Percentiles rank a stretch among this genome's conserved stretches.
These are phyloP conservation scores for Misgurnus anguillicaudatus DNA, from an alignment of 2,113 vertebrate species.

Conservation along the genomic window DNA sequence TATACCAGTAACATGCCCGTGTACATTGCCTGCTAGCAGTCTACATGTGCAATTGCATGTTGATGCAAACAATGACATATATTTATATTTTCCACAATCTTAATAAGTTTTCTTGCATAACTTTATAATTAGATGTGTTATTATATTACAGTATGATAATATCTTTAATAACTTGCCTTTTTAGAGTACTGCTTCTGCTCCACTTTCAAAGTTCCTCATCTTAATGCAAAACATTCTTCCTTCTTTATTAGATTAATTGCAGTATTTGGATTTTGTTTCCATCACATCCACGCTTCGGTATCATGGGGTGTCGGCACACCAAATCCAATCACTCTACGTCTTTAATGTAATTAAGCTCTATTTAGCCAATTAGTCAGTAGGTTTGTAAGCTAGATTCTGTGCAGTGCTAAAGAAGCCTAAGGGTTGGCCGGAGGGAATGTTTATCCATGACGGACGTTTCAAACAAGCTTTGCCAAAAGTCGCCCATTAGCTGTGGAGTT, in stretches of 20 bases:
- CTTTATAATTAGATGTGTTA: no score
- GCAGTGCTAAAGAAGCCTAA: conserved; percentile 3
- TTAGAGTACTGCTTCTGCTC: background rate
- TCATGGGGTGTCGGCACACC: conserved; percentile 32
- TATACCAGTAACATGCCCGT: no score
- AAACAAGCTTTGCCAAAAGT: conserved; percentile 37
- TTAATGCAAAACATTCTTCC: conserved; percentile 7
- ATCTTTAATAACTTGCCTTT: background rate
- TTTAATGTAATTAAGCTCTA: conserved; percentile 51
- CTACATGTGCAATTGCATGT: no score
- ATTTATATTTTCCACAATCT: no score
- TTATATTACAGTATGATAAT: no score
- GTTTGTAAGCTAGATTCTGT: conserved; percentile 24
- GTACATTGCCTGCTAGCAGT: no score
- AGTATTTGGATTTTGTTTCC: conserved; percentile 32
- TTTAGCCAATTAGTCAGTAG: conserved; percentile 51
- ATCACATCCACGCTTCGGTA: conserved; percentile 31
- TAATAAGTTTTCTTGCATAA: no score
- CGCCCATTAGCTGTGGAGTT: conserved; percentile 38
- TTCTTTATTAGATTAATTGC: conserved; percentile 52
- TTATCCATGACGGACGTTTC: conserved; percentile 41
- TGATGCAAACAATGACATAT: no score
- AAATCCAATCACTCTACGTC: conserved; percentile 48
- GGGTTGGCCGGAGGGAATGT: conserved; percentile 38
- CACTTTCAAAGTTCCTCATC: conserved; percentile 5